Evolutionary conservation across 2,797 vertebrate genomes (phyloP), one percentile per base, ranked within the genome.

Genomic region (Molossus alvarezi): DNA sequence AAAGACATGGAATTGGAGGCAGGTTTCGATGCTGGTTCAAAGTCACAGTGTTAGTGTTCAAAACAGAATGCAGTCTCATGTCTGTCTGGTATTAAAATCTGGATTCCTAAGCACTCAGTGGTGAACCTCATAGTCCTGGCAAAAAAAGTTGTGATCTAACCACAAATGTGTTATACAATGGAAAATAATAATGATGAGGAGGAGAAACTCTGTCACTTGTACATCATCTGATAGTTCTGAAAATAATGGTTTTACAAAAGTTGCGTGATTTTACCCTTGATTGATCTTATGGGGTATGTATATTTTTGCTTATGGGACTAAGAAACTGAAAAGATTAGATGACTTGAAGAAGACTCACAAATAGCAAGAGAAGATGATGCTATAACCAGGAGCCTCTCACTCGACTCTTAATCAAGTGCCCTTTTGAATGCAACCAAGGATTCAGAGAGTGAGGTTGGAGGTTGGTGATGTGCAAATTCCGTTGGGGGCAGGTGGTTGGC

Each of bases 171-270:
- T 23, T 45, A 14, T 12, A 69, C 77, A n/a, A 45, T 37, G 51
- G 5, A 86, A 62, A 92, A 72, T 83, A 80, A 91, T 27, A 23
- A 89, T 75, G 55, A 79, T n/a, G 25, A 51, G 3, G 21, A 88
- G 37, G 13, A 83, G 37, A 91, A 85, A 85, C 94, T 86, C 51
- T 95, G 5, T 71, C 18, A 73, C 23, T 91, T 89, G 11, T 84
- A 33, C 17, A 53, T 33, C 27, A 60, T 41, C 3, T 69, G n/a
- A 62, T 77, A 69, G 10, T 81, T 85, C 58, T 69, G 1, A 18
- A 77, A 73, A 62, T 55, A 94, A 80, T 73, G 13, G 57, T 88
- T 96, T 81, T 33, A 57, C 3, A 67, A 91, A 81, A 65, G 15
- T 37, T 58, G 1, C 33, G 3, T 27, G 55, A 79, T 69, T 95